Evolutionary conservation across 2,113 vertebrate genomes (phyloP).

Genomic region (Tor tambroides): DNA sequence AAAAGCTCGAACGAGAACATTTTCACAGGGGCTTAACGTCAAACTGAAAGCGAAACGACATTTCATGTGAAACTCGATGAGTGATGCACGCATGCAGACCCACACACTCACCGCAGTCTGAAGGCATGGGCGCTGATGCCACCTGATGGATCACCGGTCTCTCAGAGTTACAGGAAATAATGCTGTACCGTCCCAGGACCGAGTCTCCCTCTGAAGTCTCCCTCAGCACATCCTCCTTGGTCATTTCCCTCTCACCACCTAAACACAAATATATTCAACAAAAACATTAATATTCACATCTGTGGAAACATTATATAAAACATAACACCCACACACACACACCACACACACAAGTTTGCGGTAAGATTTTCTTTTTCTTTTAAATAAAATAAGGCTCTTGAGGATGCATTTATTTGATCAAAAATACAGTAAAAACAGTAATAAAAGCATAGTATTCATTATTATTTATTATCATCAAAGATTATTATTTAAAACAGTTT

Average conservation of each 20-base stretch:
- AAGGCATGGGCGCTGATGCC: conserved; percentile 94
- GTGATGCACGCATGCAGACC: not conserved
- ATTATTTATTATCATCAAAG: not conserved
- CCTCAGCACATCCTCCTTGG: conserved; percentile 77
- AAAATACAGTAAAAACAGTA: no score
- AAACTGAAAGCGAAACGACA: not conserved
- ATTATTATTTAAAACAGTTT: not conserved
- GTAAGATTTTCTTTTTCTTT: no score
- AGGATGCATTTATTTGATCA: no score
- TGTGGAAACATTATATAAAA: not conserved
- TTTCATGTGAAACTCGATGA: not conserved
- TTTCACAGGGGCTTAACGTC: not conserved
- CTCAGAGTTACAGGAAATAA: conserved; percentile 73
- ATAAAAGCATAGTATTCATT: no score
- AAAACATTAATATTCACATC: not conserved
- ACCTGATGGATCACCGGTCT: conserved; percentile 86
- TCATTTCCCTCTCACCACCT: conserved; percentile 76
- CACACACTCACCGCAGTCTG: conserved; percentile 85
- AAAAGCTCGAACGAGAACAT: not conserved
- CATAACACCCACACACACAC: no score
- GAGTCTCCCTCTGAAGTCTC: conserved; percentile 76
- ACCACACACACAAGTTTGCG: no score
- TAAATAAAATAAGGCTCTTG: no score
- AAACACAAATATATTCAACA: not conserved
- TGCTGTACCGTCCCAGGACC: conserved; percentile 71